Evolutionary conservation across 1,140 invertebrate genomes (phyloP).

Genomic region (Eriocheir sinensis): DNA sequence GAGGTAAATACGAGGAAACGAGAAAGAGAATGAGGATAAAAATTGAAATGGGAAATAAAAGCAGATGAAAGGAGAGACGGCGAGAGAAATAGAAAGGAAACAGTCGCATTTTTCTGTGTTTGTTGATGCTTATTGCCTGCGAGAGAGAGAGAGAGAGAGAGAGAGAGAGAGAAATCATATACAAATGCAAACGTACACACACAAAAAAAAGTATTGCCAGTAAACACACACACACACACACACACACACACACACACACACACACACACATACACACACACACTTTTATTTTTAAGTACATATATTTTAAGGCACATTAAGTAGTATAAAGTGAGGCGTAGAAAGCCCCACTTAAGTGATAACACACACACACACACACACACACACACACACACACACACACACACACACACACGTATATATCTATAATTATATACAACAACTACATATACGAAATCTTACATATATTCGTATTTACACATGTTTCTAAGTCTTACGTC

Average conservation of each 20-base stretch:
- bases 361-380: neutral
- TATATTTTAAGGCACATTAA: neutral
- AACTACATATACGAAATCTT: neutral
- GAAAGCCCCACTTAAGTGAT: too few species aligned
- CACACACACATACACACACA: slow-evolving; percentile 16
- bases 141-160: slow-evolving; percentile 27
- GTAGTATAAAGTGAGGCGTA: neutral
- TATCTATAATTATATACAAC: neutral
- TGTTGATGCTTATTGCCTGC: too few species aligned
- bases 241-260: slow-evolving; percentile 28
- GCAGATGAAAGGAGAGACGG: neutral
- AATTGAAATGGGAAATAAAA: neutral
- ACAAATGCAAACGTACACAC: neutral
- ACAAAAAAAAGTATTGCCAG: neutral
- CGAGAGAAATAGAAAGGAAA: neutral
- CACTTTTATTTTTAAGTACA: neutral
- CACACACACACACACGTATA: neutral
- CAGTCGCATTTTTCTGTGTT: too few species aligned
- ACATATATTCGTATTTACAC: neutral
- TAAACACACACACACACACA: neutral
- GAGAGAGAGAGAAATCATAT: neutral
- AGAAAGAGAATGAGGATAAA: neutral
- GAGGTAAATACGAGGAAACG: too few species aligned
- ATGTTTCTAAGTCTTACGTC: neutral
- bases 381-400: neutral